These are phyloP conservation scores for Panagrolaimus sp. DNA, from an alignment of 1,140 invertebrate genomes.

Conservation along the genomic window DNA sequence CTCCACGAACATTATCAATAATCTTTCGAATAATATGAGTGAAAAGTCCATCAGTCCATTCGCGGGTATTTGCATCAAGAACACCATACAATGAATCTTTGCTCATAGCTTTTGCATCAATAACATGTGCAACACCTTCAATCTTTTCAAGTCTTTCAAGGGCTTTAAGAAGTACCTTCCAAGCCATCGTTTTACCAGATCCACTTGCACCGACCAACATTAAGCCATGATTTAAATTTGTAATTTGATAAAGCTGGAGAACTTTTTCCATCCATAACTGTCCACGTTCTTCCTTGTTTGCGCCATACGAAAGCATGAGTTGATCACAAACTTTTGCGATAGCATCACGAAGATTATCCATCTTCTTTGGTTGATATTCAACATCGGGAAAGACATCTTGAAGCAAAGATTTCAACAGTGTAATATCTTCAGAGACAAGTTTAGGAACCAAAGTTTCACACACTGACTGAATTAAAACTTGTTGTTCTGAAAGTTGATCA, in stretches of 20 bases:
- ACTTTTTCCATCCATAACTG: constrained; percentile 70
- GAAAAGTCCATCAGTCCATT: constrained; percentile 87
- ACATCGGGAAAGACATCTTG: constrained; percentile 98
- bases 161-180: constrained; percentile 89
- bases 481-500: constrained; percentile 73
- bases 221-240: constrained; percentile 92
- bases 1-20: constrained; percentile 97
- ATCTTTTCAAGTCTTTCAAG: constrained; percentile 85
- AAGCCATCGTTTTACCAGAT: constrained; percentile 92
- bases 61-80: constrained; percentile 93
- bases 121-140: constrained; percentile 96
- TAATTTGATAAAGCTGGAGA: constrained; percentile 97
- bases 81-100: constrained; percentile 97
- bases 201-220: constrained; percentile 99
- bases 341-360: constrained; percentile 63
- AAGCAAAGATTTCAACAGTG: constrained; percentile 86
- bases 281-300: constrained; percentile 81
- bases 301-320: constrained; percentile 65
- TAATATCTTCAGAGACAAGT: constrained; percentile 96
- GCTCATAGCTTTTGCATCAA: constrained; percentile 96
- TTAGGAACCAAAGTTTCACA: constrained; percentile 99
- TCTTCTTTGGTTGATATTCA: constrained; percentile 84
- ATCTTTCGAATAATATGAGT: constrained; percentile 95
- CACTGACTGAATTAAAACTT: constrained; percentile 94
- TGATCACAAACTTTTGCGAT: constrained; percentile 43